Conservation (phyloP, 2,888 invertebrate species). For the Exocentrus adspersus region DNA sequence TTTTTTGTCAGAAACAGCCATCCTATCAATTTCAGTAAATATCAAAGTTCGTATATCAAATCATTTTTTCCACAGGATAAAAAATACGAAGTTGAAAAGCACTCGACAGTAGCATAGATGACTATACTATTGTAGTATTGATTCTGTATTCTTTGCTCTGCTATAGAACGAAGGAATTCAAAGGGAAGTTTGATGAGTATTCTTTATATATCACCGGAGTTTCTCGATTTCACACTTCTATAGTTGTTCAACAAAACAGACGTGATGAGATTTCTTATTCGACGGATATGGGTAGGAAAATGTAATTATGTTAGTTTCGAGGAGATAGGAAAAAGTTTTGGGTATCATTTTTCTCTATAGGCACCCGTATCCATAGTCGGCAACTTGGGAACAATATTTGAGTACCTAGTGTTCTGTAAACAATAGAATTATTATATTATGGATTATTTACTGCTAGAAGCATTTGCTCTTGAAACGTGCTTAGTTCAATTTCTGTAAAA, state of each 20-base stretch:
- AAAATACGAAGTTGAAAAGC: no score
- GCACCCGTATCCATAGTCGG: no score
- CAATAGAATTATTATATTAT: no score
- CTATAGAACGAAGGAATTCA: neutral
- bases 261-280: constrained; percentile 1
- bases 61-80: neutral
- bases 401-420: no score
- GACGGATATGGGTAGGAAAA: no score
- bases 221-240: neutral
- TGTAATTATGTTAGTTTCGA: no score
- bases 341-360: no score
- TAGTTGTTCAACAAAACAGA: neutral
- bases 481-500: neutral
- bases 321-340: no score
- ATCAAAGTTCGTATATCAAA: neutral
- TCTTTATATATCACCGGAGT: constrained; percentile 3
- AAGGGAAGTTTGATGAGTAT: constrained; percentile 7
- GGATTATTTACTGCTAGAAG: no score
- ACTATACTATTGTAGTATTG: constrained; percentile 2
- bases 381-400: no score
- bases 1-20: no score
- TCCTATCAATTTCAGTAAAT: neutral
- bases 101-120: neutral
- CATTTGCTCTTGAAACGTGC: no score
- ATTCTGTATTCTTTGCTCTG: neutral